Percentiles rank a stretch among this genome's conserved stretches.
These are phyloP conservation scores for Byasa hedistus DNA, from an alignment of 2,888 invertebrate species.

Conservation along the genomic window DNA sequence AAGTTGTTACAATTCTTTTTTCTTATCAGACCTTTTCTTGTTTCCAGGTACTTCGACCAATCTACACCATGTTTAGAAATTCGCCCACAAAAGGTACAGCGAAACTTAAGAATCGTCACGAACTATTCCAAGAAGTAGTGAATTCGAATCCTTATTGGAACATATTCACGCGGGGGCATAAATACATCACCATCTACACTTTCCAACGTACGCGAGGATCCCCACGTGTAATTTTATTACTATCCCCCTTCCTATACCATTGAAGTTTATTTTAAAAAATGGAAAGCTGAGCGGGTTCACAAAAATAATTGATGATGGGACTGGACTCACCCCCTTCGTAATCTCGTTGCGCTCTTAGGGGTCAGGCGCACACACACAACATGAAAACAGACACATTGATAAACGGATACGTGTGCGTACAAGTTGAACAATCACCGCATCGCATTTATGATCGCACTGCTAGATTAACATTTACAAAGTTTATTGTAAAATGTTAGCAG, in stretches of 20 bases:
- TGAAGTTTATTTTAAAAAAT: conserved; percentile 75
- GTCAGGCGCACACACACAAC: conserved; percentile 30
- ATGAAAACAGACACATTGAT: conserved; percentile 1
- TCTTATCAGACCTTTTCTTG: conserved; percentile 40
- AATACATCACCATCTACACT: conserved; percentile 25
- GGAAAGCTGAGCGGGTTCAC: conserved; percentile 64
- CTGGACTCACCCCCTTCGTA: conserved; percentile 66
- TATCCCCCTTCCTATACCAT: conserved; percentile 54
- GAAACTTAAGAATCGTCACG: conserved; percentile 48
- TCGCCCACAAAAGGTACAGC: conserved; percentile 36
- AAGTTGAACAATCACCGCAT: neutral
- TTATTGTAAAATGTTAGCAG: no score
- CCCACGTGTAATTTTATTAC: conserved; percentile 63
- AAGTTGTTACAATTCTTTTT: conserved; percentile 22
- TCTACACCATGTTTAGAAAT: conserved; percentile 46
- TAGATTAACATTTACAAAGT: no score
- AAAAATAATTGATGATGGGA: conserved; percentile 71
- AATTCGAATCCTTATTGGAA: conserved; percentile 44
- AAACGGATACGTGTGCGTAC: neutral
- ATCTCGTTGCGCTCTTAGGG: conserved; percentile 48
- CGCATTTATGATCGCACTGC: neutral
- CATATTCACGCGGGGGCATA: conserved; percentile 14
- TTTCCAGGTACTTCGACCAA: conserved; percentile 58
- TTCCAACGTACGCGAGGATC: conserved; percentile 32
- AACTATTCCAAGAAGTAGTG: conserved; percentile 50